Evolutionary conservation across 2,888 invertebrate species (phyloP).

Genomic region (Hydropsyche betteni): DNA sequence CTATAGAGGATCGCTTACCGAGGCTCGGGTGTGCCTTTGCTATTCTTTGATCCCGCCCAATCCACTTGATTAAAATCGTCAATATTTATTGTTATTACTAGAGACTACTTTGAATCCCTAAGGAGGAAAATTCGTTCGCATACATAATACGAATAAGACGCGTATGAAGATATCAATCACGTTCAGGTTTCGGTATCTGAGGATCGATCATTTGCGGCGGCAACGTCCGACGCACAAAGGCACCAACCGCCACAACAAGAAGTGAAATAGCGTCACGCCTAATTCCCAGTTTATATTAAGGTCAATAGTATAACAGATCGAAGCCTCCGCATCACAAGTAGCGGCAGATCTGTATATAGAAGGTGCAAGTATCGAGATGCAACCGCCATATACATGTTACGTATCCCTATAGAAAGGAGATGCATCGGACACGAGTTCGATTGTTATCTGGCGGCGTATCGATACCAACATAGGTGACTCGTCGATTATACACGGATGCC

Average conservation of each 20-base stretch:
- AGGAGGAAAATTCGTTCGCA: neutral
- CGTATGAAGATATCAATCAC: slow-evolving; percentile 34
- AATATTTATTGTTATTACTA: neutral
- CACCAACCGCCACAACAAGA: slow-evolving; percentile 2
- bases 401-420: neutral
- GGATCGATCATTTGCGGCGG: slow-evolving; percentile 22
- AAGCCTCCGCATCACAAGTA: neutral
- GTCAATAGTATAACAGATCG: slow-evolving; percentile 38
- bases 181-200: slow-evolving; percentile 32
- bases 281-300: slow-evolving; percentile 46
- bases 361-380: no score
- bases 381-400: no score
- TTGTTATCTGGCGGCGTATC: slow-evolving; percentile 9
- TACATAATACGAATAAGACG: neutral
- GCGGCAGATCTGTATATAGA: no score
- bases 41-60: slow-evolving; percentile 2
- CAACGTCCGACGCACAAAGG: slow-evolving; percentile 16
- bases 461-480: slow-evolving; percentile 18
- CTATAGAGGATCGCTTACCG: slow-evolving; percentile 31
- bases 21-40: slow-evolving; percentile 16
- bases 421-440: slow-evolving; percentile 10
- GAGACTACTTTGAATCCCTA: neutral
- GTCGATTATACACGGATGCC: slow-evolving; percentile 22
- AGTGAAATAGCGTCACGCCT: slow-evolving; percentile 47
- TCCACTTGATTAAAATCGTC: slow-evolving; percentile 24